Base-by-base conservation (phyloP, 2,888 invertebrate genomes). In the Adela reaumurella region DNA sequence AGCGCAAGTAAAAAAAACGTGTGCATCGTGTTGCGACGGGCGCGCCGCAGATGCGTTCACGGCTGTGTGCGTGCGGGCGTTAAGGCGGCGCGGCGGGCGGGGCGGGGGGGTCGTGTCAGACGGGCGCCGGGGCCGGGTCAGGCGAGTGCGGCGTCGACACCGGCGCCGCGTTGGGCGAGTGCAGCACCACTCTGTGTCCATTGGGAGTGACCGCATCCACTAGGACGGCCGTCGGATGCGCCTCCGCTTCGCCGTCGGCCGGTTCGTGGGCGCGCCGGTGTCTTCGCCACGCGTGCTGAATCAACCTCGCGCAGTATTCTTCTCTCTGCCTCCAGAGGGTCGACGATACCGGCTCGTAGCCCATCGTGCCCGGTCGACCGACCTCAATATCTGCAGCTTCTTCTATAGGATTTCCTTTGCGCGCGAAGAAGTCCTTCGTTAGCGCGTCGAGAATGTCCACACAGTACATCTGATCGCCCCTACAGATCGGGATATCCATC, bases 401-500 rank as follows among this genome's bases (percentile, higher is more conserved):
- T 71, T 95, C 95, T 62, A 96, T 94, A 8, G 93, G 90, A 76
- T 93, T 94, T 62, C 94, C 94, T 69, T 97, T 97, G 53, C 97
- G 85, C 57, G 94, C 97, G 77, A 98, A 94, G 85, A 97, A 97
- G 86, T 97, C 96, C 79, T 96, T 96, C 53, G 98, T 97, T 61
- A 98, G 85, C 56, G 97, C 97, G 81, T 98, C 97, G 67, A 98
- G 83, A 65, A 98, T 97, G 82, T 98, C 97, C 67, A 97, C 95
- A 80, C 97, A 98, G 83, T 94, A 96, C 88, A 97, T 94, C 80
- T 92, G 86, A 76, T 97, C 97, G 58, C 92, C 92, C 76, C 95
- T 94, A 82, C 97, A 98, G 71, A 98, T 97, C 57, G 97, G 94
- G 70, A 98, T 97, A 78, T 97, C 96, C 94, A 98, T 94, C 63